phyloP scores from a whole-genome alignment of 2,888 invertebrate species.

The Seira musarum region DNA sequence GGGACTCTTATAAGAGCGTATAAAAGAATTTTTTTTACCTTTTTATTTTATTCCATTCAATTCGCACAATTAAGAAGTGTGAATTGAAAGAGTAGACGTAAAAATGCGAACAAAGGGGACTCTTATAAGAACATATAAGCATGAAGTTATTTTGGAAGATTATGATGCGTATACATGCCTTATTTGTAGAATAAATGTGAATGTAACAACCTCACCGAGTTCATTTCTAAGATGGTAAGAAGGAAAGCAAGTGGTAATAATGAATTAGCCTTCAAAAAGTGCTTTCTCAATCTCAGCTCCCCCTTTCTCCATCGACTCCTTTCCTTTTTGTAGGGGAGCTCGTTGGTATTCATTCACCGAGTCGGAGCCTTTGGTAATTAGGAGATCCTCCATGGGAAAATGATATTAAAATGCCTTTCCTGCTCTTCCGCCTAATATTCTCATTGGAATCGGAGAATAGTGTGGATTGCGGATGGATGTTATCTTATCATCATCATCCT shows the following conservation, averaged over 20 bases:
- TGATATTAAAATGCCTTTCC: neutral
- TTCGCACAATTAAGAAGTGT: neutral
- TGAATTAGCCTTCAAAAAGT: conserved; percentile 59
- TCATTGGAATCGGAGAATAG: too few relatives aligned
- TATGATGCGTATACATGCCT: too few relatives aligned
- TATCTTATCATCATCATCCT: neutral
- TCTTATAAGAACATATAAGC: neutral
- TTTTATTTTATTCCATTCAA: neutral
- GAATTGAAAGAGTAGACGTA: neutral
- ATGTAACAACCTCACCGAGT: too few relatives aligned
- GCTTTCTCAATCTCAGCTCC: conserved; percentile 49
- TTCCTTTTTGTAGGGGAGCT: neutral
- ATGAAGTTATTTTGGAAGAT: too few relatives aligned
- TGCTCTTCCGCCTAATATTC: neutral
- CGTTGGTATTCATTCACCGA: neutral
- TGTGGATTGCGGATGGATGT: too few relatives aligned
- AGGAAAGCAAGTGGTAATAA: conserved; percentile 30
- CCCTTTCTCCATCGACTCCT: neutral
- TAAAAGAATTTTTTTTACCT: too few relatives aligned
- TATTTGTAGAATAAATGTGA: too few relatives aligned
- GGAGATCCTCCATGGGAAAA: neutral
- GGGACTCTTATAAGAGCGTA: too few relatives aligned
- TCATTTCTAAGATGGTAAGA: neutral
- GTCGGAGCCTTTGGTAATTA: neutral
- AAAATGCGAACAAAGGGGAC: neutral